Conservation (phyloP, 1,140 invertebrate species). For the Adelges cooleyi region DNA sequence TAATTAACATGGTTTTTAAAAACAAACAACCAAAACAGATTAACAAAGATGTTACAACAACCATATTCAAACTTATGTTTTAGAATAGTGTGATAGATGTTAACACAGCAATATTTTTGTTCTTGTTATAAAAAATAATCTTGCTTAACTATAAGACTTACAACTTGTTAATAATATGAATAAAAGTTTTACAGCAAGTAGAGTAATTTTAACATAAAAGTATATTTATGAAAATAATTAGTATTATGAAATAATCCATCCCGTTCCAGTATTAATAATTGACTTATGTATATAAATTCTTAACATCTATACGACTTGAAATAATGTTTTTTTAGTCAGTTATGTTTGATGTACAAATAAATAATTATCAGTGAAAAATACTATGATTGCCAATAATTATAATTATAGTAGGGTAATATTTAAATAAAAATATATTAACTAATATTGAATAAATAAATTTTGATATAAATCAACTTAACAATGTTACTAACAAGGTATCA, state of each 20-base stretch:
- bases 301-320: no score
- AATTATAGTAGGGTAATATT: conserved; percentile 13
- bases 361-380: conserved; percentile 1
- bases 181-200: no score
- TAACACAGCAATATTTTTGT: background rate
- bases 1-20: conserved; percentile 6
- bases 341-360: background rate
- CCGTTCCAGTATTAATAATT: conserved; percentile 9
- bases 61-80: conserved; percentile 21
- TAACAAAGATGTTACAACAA: background rate
- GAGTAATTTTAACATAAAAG: no score
- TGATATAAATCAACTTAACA: conserved; percentile 1
- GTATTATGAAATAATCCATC: conserved; percentile 6
- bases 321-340: no score
- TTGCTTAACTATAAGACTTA: no score
- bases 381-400: conserved; percentile 5
- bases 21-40: background rate
- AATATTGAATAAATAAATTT: background rate
- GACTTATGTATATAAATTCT: conserved; percentile 20
- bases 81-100: background rate
- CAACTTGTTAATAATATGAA: no score
- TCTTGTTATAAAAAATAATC: no score
- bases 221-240: no score
- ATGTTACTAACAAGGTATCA: conserved; percentile 15
- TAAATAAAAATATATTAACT: background rate